Conservation (phyloP, 2,888 invertebrate genomes). For the Sisyra nigra region DNA sequence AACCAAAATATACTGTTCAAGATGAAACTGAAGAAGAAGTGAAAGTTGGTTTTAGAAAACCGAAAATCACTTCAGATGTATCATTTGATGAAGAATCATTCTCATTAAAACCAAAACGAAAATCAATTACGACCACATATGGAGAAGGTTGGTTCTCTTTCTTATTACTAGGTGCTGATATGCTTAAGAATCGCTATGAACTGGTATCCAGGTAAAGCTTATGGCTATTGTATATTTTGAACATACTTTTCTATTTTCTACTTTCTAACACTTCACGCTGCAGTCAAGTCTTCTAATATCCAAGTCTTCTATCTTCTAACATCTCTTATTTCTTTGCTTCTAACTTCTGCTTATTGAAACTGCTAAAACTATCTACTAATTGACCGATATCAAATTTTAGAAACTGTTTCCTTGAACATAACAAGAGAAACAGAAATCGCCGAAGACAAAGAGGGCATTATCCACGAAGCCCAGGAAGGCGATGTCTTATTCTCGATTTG, state of each 20-base stretch:
- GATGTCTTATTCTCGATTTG: constrained; percentile 71
- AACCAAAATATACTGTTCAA: constrained; percentile 38
- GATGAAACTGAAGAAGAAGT: constrained; percentile 44
- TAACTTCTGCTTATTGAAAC: not conserved
- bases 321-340: constrained; percentile 1
- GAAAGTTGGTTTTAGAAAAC: constrained; percentile 31
- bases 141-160: constrained; percentile 43
- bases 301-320: too few species aligned
- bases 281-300: too few species aligned
- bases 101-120: constrained; percentile 52
- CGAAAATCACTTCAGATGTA: constrained; percentile 29
- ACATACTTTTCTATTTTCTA: too few species aligned
- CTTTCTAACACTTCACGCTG: too few species aligned
- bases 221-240: too few species aligned
- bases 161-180: too few species aligned
- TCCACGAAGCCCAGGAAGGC: constrained; percentile 44
- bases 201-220: too few species aligned
- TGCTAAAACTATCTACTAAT: not conserved
- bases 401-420: constrained; percentile 28
- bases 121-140: constrained; percentile 45
- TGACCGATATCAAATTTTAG: constrained; percentile 16
- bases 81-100: constrained; percentile 49
- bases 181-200: too few species aligned
- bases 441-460: constrained; percentile 21
- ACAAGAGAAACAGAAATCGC: constrained; percentile 25